These are phyloP conservation scores for Cybosia mesomella DNA, from an alignment of 2,888 invertebrate species.

Conservation along the genomic window DNA sequence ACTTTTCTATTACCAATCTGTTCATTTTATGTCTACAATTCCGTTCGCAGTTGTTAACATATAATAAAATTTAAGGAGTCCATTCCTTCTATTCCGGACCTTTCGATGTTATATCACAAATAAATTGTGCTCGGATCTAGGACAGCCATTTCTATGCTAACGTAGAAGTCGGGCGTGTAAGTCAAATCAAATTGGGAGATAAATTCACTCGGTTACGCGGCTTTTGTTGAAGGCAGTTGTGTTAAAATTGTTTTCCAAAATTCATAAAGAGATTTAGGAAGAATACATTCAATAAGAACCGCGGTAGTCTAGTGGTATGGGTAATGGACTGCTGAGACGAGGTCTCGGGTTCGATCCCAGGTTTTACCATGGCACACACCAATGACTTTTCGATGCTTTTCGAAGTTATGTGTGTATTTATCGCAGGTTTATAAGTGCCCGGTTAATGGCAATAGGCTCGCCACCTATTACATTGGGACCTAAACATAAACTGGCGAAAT, in stretches of 20 bases:
- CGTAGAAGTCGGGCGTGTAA: slow-evolving; percentile 24
- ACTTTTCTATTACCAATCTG: slow-evolving; percentile 24
- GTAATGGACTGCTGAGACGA: too few relatives aligned
- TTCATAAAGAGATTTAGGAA: neutral
- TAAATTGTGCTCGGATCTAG: slow-evolving; percentile 39
- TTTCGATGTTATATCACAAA: slow-evolving; percentile 15
- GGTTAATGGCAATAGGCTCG: too few relatives aligned
- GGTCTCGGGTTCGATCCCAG: too few relatives aligned
- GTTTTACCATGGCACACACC: too few relatives aligned
- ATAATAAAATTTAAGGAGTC: slow-evolving; percentile 37
- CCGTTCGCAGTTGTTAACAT: slow-evolving; percentile 35
- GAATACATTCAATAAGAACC: neutral
- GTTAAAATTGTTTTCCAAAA: neutral
- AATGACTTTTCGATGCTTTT: too few relatives aligned
- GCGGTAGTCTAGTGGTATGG: too few relatives aligned
- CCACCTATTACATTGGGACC: too few relatives aligned
- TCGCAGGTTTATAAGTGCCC: too few relatives aligned
- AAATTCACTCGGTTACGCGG: slow-evolving; percentile 8
- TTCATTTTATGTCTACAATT: slow-evolving; percentile 27
- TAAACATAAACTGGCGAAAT: too few relatives aligned
- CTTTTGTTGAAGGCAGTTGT: slow-evolving; percentile 1
- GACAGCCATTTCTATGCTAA: slow-evolving; percentile 45
- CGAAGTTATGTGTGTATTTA: too few relatives aligned
- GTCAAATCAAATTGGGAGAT: slow-evolving; percentile 17
- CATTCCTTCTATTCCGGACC: slow-evolving; percentile 22